Evolutionary conservation across 1,140 invertebrate species (phyloP).

Genomic region (Eueides isabella): DNA sequence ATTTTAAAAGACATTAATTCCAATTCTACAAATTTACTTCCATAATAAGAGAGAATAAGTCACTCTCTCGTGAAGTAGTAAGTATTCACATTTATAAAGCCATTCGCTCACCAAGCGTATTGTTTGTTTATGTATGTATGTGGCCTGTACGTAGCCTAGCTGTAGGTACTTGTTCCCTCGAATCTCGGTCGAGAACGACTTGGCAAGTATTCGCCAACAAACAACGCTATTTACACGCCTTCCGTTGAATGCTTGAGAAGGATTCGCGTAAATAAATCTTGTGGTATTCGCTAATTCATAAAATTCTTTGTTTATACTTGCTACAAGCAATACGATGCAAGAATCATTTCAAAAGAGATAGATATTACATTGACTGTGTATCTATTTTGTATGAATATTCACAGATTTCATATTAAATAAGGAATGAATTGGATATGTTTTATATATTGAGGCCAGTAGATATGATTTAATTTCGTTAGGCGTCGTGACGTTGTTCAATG

Average conservation of each 20-base stretch:
- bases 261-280: background rate
- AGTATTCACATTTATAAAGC: background rate
- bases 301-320: too few relatives aligned
- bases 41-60: too few relatives aligned
- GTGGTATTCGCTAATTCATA: background rate
- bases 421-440: background rate
- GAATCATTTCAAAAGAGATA: too few relatives aligned
- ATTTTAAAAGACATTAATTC: too few relatives aligned
- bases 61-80: background rate
- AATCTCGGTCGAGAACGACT: constrained; percentile 29
- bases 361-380: too few relatives aligned
- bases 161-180: constrained; percentile 11
- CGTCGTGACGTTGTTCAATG: background rate
- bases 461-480: background rate
- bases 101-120: background rate
- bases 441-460: background rate
- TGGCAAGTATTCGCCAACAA: constrained; percentile 16
- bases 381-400: too few relatives aligned
- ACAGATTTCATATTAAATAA: too few relatives aligned
- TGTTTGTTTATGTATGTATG: too few relatives aligned
- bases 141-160: background rate
- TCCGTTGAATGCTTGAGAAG: constrained; percentile 17
- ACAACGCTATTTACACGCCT: constrained; percentile 24
- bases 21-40: too few relatives aligned
- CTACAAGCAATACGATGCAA: too few relatives aligned